phyloP scores from a whole-genome alignment of 1,140 invertebrate genomes.

The Lucilia sericata region DNA sequence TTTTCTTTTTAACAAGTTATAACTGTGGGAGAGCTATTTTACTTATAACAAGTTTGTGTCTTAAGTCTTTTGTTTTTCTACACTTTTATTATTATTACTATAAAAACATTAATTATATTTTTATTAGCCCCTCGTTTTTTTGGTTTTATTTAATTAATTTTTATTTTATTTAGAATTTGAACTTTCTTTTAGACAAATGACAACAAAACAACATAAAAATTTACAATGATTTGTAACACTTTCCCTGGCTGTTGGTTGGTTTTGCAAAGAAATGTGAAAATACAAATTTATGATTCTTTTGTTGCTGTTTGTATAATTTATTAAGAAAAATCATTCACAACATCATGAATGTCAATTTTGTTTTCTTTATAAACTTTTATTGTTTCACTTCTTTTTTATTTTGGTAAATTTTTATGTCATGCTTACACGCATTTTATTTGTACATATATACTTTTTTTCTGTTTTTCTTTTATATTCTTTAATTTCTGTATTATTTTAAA shows the following conservation, averaged over 20 bases:
- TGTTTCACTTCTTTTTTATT: neutral
- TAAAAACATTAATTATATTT: neutral
- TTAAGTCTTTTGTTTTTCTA: constrained; percentile 41
- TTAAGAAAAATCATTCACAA: neutral
- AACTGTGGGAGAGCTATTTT: too few relatives aligned
- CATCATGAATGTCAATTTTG: neutral
- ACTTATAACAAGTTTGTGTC: constrained; percentile 29
- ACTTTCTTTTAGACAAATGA: constrained; percentile 23
- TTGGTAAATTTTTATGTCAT: neutral
- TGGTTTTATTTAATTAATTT: constrained; percentile 46
- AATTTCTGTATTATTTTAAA: neutral
- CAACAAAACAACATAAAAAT: neutral
- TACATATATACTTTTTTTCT: neutral
- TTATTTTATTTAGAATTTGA: constrained; percentile 49
- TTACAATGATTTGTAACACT: constrained; percentile 29
- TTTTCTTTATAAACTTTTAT: neutral
- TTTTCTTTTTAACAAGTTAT: too few relatives aligned
- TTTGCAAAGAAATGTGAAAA: neutral
- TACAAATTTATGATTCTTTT: constrained; percentile 16
- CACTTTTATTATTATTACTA: too few relatives aligned
- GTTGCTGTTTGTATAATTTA: neutral
- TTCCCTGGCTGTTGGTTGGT: constrained; percentile 17
- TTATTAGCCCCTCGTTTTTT: neutral
- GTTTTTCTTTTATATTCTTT: neutral
- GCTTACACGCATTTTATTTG: neutral